phyloP scores from a whole-genome alignment of 2,888 invertebrate species.

The Asteroscopus sphinx region DNA sequence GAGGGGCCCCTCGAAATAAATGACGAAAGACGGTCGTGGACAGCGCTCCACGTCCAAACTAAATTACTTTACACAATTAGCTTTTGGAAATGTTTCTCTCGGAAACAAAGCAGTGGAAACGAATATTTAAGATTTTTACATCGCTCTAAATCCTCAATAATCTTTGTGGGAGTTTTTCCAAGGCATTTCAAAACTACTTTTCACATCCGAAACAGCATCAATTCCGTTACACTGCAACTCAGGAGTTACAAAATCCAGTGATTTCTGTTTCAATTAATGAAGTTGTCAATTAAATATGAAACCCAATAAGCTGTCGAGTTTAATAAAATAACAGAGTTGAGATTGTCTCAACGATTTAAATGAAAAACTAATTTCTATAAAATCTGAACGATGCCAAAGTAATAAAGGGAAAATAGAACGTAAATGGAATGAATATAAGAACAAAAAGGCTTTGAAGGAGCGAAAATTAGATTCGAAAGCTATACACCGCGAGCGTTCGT shows the following conservation, averaged over 20 bases:
- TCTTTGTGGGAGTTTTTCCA: slow-evolving; percentile 13
- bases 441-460: slow-evolving; percentile 57
- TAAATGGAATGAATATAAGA: slow-evolving; percentile 55
- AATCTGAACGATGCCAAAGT: slow-evolving; percentile 41
- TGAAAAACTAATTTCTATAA: slow-evolving; percentile 34
- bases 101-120: slow-evolving; percentile 60
- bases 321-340: neutral
- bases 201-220: neutral
- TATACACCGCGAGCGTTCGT: slow-evolving; percentile 72
- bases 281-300: too few relatives aligned
- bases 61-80: slow-evolving; percentile 81
- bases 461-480: slow-evolving; percentile 79
- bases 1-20: slow-evolving; percentile 74
- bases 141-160: slow-evolving; percentile 9
- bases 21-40: slow-evolving; percentile 71
- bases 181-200: slow-evolving; percentile 1
- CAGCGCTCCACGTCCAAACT: slow-evolving; percentile 70
- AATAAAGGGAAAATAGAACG: slow-evolving; percentile 56
- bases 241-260: neutral
- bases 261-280: neutral
- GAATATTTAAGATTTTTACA: slow-evolving; percentile 56
- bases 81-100: slow-evolving; percentile 70
- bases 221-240: neutral
- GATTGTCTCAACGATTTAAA: neutral
- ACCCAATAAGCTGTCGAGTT: slow-evolving; percentile 7